Conservation (phyloP, 2,113 vertebrate genomes). For the Stegastes partitus region DNA sequence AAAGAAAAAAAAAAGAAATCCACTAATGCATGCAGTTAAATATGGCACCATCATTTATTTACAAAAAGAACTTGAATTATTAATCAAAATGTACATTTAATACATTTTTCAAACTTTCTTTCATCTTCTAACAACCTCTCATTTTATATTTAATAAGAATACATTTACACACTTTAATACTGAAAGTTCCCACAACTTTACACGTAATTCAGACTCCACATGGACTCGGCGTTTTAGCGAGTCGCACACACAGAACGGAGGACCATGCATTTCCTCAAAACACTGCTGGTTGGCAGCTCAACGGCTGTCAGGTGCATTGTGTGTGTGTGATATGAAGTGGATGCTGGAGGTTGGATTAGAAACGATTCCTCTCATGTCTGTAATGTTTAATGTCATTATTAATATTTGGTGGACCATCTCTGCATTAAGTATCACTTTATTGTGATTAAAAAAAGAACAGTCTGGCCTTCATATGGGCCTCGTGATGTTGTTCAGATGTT, state of each 20-base stretch:
- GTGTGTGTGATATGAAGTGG: conserved; percentile 8
- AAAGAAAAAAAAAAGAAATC: conserved; percentile 37
- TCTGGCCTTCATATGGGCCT: too few species aligned
- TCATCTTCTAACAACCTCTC: conserved; percentile 62
- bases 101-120: conserved; percentile 76
- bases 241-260: conserved; percentile 30
- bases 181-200: conserved; percentile 45
- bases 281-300: conserved; percentile 21
- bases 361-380: not conserved
- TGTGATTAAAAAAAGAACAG: too few species aligned
- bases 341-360: not conserved
- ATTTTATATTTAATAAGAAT: conserved; percentile 80
- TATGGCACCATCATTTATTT: conserved; percentile 81
- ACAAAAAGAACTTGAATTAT: conserved; percentile 79
- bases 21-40: conserved; percentile 78
- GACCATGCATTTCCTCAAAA: conserved; percentile 3
- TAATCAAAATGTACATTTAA: conserved; percentile 81
- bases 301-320: conserved; percentile 40
- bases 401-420: too few species aligned
- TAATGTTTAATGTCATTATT: too few species aligned
- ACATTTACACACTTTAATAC: conserved; percentile 70
- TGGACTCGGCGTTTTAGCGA: conserved; percentile 20
- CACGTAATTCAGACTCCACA: conserved; percentile 44
- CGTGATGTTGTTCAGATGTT: too few species aligned
- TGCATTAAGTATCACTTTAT: too few species aligned